Percentiles rank a stretch among this genome's conserved stretches.
Evolutionary conservation across 1,140 invertebrate species (phyloP).

Genomic region (Bathynomus jamesi): DNA sequence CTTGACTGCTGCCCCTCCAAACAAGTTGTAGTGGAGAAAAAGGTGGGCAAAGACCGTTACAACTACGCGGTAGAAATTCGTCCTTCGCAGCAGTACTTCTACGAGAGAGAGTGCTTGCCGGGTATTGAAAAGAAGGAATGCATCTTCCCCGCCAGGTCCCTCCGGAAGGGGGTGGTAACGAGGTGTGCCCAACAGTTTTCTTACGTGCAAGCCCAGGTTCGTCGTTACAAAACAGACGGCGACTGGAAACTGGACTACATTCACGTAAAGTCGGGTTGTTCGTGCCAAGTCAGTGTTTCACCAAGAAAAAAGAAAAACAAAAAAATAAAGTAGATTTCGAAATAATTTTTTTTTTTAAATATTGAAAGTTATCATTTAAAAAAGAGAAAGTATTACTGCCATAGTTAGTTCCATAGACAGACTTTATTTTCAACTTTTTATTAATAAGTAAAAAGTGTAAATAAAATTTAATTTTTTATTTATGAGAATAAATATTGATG

Average conservation of each 20-base stretch:
- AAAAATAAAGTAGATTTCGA: too few relatives aligned
- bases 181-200: conserved; percentile 26
- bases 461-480: too few relatives aligned
- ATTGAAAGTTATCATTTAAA: too few relatives aligned
- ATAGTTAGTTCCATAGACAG: too few relatives aligned
- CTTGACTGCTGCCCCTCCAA: conserved; percentile 31
- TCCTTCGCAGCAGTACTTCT: conserved; percentile 14
- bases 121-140: conserved; percentile 23
- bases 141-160: conserved; percentile 19
- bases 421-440: too few relatives aligned
- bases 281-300: conserved; percentile 10
- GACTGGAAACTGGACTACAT: conserved; percentile 16
- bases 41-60: conserved; percentile 16
- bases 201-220: conserved; percentile 18
- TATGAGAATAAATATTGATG: too few relatives aligned
- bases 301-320: neutral
- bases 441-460: too few relatives aligned
- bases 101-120: conserved; percentile 24
- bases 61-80: conserved; percentile 25
- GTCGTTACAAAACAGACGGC: neutral
- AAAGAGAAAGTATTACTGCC: too few relatives aligned
- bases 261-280: conserved; percentile 16
- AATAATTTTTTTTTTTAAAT: too few relatives aligned
- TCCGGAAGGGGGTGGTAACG: conserved; percentile 13
- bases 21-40: conserved; percentile 13